These are phyloP conservation scores for Oryzias curvinotus DNA, from an alignment of 2,113 vertebrate species.

Conservation along the genomic window DNA sequence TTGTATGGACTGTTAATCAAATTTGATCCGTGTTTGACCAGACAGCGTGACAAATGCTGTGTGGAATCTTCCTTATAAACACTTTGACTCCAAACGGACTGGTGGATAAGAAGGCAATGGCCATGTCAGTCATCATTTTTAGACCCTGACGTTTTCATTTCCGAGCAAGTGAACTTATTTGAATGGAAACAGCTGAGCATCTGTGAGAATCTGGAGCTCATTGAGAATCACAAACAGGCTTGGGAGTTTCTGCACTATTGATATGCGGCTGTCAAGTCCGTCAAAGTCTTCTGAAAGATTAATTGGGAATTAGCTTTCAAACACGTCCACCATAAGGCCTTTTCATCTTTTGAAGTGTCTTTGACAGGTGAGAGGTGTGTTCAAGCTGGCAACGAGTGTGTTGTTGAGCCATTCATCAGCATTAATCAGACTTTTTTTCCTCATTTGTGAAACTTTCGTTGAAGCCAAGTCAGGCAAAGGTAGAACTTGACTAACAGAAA, in stretches of 20 bases:
- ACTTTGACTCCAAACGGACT: conserved; percentile 2
- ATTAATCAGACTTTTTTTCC: too few relatives aligned
- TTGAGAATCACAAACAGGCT: too few relatives aligned
- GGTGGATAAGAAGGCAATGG: conserved; percentile 12
- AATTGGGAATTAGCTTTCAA: too few relatives aligned
- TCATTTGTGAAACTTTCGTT: too few relatives aligned
- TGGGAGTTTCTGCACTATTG: too few relatives aligned
- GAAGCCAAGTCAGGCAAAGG: too few relatives aligned
- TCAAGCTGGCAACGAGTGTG: neutral
- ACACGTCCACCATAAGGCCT: neutral
- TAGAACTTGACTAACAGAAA: too few relatives aligned
- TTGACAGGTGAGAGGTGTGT: neutral
- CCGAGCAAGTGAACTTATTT: neutral
- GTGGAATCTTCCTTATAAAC: neutral
- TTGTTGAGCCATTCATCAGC: neutral
- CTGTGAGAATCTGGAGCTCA: neutral
- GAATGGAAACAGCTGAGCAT: conserved; percentile 2
- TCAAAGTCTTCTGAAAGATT: neutral
- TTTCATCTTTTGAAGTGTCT: neutral
- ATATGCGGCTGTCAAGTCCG: neutral
- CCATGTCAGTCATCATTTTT: conserved; percentile 8
- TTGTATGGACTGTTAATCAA: conserved; percentile 35
- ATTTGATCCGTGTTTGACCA: conserved; percentile 28
- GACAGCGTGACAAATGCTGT: conserved; percentile 29
- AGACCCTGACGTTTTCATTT: conserved; percentile 2